Conservation (phyloP, 2,888 invertebrate species). For the Macrostomum cliftonense region DNA sequence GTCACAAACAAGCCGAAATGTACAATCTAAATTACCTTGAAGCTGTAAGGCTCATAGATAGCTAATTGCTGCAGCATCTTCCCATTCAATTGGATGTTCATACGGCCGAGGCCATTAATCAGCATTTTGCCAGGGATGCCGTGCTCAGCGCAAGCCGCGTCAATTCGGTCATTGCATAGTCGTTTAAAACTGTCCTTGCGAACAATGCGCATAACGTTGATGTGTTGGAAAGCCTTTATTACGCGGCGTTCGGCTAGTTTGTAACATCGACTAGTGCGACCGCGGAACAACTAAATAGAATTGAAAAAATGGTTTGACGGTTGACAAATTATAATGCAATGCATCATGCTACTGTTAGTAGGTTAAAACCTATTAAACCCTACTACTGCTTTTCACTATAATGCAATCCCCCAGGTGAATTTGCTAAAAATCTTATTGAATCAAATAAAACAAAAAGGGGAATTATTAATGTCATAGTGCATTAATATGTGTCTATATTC, state of each 20-base stretch:
- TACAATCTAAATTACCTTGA: conserved; percentile 1
- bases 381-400: no score
- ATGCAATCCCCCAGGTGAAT: no score
- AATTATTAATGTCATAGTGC: no score
- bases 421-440: no score
- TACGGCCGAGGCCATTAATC: conserved; percentile 14
- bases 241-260: not conserved
- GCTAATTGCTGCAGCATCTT: conserved; percentile 6
- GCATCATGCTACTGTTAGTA: no score
- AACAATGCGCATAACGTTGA: not conserved
- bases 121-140: conserved; percentile 5
- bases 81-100: conserved; percentile 2
- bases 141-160: conserved; percentile 14
- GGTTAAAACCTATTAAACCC: no score
- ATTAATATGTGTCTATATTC: no score
- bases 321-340: no score
- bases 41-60: conserved; percentile 8
- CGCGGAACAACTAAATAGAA: not conserved
- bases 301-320: not conserved
- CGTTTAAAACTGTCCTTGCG: not conserved
- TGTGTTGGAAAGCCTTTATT: conserved; percentile 1
- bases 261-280: not conserved
- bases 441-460: no score
- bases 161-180: conserved; percentile 13
- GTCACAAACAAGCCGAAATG: no score